Evolutionary conservation across 2,888 invertebrate species (phyloP).

Genomic region (Patella caerulea): DNA sequence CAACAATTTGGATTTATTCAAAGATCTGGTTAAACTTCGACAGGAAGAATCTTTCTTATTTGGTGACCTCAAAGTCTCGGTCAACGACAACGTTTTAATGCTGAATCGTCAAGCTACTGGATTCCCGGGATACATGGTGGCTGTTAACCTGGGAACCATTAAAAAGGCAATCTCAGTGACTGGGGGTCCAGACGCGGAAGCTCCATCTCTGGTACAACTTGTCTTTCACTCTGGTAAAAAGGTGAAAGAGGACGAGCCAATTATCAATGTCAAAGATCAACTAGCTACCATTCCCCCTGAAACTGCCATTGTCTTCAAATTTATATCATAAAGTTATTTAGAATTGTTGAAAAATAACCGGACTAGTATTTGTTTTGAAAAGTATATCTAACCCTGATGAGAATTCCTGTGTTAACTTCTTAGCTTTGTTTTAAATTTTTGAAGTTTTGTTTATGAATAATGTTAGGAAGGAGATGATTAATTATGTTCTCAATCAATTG

Average conservation of each 20-base stretch:
- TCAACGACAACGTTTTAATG: constrained; percentile 53
- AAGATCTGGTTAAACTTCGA: constrained; percentile 51
- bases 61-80: constrained; percentile 44
- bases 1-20: constrained; percentile 49
- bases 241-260: background rate
- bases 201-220: background rate
- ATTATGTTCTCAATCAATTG: too few relatives aligned
- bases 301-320: background rate
- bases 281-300: background rate
- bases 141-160: constrained; percentile 58
- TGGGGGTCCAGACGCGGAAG: background rate
- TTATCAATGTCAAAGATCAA: background rate
- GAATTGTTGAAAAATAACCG: too few relatives aligned
- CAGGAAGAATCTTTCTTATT: constrained; percentile 65
- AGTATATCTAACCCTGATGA: too few relatives aligned
- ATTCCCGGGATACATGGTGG: constrained; percentile 64
- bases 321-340: background rate
- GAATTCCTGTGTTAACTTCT: too few relatives aligned
- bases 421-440: too few relatives aligned
- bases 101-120: constrained; percentile 64
- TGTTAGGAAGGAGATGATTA: too few relatives aligned
- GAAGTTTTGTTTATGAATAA: too few relatives aligned
- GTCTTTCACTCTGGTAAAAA: background rate
- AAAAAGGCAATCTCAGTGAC: background rate
- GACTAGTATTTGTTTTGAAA: too few relatives aligned